These are phyloP conservation scores for Manis crassicaudata DNA, from an alignment of 2,797 vertebrate genomes.

Conservation along the genomic window DNA sequence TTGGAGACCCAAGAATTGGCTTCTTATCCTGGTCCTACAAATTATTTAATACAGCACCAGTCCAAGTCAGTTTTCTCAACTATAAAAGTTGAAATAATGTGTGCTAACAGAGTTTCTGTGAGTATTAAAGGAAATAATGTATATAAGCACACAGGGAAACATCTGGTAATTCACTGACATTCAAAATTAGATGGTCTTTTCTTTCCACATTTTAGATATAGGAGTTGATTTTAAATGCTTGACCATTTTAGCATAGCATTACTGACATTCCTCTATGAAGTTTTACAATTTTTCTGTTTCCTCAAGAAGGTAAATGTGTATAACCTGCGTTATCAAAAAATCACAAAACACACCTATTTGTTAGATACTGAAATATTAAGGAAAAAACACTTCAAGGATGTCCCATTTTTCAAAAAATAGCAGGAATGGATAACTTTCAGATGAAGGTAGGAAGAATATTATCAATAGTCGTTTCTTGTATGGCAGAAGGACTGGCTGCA, in stretches of 20 bases:
- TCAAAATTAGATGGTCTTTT: neutral
- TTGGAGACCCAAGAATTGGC: neutral
- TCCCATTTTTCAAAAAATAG: neutral
- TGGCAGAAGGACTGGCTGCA: neutral
- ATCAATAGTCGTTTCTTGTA: constrained; percentile 17
- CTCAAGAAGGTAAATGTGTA: neutral
- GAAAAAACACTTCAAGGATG: neutral
- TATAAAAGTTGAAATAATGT: neutral
- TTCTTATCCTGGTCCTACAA: neutral
- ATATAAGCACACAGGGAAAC: neutral
- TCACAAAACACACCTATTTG: neutral
- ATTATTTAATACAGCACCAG: neutral
- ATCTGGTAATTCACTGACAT: neutral
- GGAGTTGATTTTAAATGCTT: neutral
- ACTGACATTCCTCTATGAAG: neutral
- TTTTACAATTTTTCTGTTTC: constrained; percentile 60
- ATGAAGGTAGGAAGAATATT: neutral
- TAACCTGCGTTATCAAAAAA: neutral
- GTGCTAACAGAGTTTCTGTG: neutral
- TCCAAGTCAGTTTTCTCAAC: neutral
- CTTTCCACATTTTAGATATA: neutral
- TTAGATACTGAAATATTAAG: neutral
- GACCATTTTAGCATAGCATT: neutral
- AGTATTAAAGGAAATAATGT: neutral
- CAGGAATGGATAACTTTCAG: neutral